Percentiles rank a stretch among this genome's conserved stretches.
Evolutionary conservation across 2,113 vertebrate species (phyloP).

Genomic region (Ovibos moschatus): DNA sequence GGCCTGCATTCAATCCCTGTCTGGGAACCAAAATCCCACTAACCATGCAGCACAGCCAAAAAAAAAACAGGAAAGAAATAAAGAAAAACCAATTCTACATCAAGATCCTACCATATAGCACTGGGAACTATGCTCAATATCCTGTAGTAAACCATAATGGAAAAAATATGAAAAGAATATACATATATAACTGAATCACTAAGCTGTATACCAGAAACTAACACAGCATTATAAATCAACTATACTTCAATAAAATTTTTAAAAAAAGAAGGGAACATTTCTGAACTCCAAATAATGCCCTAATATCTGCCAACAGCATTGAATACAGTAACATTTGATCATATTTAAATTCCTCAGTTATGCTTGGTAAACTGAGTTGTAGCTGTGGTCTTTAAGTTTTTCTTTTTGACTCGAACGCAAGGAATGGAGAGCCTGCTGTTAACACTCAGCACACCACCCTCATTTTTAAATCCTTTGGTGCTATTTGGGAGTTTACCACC

Average conservation of each 20-base stretch:
- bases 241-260: background rate
- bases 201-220: background rate
- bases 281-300: background rate
- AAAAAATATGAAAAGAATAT: background rate
- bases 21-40: background rate
- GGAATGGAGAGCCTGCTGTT: background rate
- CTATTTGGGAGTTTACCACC: slow-evolving; percentile 4
- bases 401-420: background rate
- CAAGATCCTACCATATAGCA: background rate
- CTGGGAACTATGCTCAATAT: background rate
- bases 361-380: background rate
- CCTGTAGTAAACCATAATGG: background rate
- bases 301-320: background rate
- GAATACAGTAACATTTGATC: background rate
- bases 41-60: background rate
- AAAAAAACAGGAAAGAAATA: background rate
- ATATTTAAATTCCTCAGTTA: background rate
- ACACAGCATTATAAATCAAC: background rate
- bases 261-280: background rate
- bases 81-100: background rate
- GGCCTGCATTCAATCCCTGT: background rate
- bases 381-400: background rate
- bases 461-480: background rate
- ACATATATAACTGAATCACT: background rate
- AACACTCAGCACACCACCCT: background rate